Evolutionary conservation across 2,888 invertebrate genomes (phyloP).

Genomic region (Epirrita christyi): DNA sequence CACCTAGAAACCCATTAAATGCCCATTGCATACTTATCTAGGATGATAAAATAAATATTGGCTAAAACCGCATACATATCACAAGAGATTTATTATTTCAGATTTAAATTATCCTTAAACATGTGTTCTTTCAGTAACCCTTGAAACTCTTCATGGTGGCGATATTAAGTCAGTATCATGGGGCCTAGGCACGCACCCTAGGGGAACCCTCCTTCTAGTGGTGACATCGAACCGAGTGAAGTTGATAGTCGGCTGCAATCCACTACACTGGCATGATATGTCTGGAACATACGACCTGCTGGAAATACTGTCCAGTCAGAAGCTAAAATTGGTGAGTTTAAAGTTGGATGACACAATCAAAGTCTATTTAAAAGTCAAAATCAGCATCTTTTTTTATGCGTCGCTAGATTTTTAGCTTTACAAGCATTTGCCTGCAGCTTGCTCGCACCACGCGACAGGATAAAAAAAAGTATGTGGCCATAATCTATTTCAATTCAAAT

Average conservation of each 20-base stretch:
- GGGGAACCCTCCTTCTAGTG: slow-evolving; percentile 82
- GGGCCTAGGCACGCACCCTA: slow-evolving; percentile 83
- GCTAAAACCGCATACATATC: no score
- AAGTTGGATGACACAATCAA: background rate
- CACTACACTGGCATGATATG: slow-evolving; percentile 86
- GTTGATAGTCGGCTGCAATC: slow-evolving; percentile 87
- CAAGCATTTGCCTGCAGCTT: no score
- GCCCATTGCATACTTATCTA: background rate
- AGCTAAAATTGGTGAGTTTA: slow-evolving; percentile 84
- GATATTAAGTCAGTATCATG: slow-evolving; percentile 86
- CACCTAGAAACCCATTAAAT: background rate
- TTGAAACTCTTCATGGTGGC: slow-evolving; percentile 86
- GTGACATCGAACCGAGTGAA: slow-evolving; percentile 86
- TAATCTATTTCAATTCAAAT: no score
- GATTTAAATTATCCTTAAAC: no score
- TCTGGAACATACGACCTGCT: slow-evolving; percentile 85
- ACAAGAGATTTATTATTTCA: no score
- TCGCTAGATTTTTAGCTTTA: background rate
- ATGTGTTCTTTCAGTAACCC: slow-evolving; percentile 78
- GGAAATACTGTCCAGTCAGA: slow-evolving; percentile 77
- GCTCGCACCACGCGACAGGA: no score
- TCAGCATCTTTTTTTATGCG: background rate
- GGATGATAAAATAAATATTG: no score
- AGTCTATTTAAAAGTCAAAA: slow-evolving; percentile 1
- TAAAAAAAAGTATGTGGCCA: no score